Base-by-base conservation (phyloP, 1,140 invertebrate species). In the Medauroidea extradentata region DNA sequence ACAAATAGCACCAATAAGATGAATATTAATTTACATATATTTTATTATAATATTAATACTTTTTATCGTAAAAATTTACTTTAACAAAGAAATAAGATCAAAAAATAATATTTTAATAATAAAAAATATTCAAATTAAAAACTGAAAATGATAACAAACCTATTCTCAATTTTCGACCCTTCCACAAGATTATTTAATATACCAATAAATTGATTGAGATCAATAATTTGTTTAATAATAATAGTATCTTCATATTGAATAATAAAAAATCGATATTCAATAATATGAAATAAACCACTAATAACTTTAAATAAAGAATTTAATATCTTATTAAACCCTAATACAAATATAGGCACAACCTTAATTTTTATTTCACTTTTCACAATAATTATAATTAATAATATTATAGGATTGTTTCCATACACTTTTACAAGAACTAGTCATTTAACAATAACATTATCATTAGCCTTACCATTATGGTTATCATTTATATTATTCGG, bases 341-440 rank as follows among this genome's bases (percentile, higher is more conserved):
- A 19, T 46, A 25, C 3, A 46, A 19, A 46, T 46, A 25, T 7
- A 46, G 44, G 44, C 3, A 46, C 18, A 21, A 46, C 44, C 3
- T n/a, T 46, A 21, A 46, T 46, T 21, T 46, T 46, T n/a, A 46
- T 46, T 46, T 46, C 44, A 19, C n/a, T 46, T 4, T 46, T 46
- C 13, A 21, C n/a, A 46, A 21, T 46, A 25, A 46, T 46, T 46
- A 19, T 46, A 21, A 21, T 46, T n/a, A 46, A 46, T 46, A 46
- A 46, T 25, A 21, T 46, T 25, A 21, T 46, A 46, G 44, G 83
- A 14, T 70, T 86, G 76, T 81, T 85, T 43, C 79, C 83, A 3
- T 86, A 84, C 77, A 82, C 86, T 78, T 86, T 86, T 77, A 83
- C 82, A 11, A 71, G 69, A 62, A 77, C 82, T 60, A 83, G 79